Evolutionary conservation across 1,140 invertebrate genomes (phyloP), one percentile per base, ranked within the genome.

Genomic region (Listronotus bonariensis): DNA sequence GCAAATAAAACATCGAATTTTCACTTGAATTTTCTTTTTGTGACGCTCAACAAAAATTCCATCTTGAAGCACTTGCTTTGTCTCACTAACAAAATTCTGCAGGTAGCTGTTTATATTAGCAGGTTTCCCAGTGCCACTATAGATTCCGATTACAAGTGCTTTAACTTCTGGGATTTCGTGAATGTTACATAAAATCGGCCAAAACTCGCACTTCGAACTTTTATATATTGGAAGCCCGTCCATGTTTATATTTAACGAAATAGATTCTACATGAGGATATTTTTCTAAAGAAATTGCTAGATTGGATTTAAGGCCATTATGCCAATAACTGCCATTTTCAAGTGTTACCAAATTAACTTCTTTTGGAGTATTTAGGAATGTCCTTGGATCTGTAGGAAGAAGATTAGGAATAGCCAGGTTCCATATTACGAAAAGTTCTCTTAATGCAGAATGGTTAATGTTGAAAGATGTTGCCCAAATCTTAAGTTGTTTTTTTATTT

Each of bases 171-270:
- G 5, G 20, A 26, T 26, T 67, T 69, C 69, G 38, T 55, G 36
- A 49, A 68, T 72, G 15, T 69, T 71, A 40, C 51, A 68, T 9
- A 72, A 54, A 40, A 76, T 74, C 49, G 74, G 71, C 72, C 71
- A 74, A 66, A 74, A 73, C 46, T 65, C 59, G 49, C 49, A 43
- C 36, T 49, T 68, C 9, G 63, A 66, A 57, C 66, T 71, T 65
- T 73, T 75, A 57, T 65, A 65, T 11, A 74, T 58, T 32, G 69
- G 71, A 26, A 26, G 20, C 20, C n/a, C 20, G 20, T 26, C 20
- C 20, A 26, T 26, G 20, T 26, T 26, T 26, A 26, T 26, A 26
- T 26, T 26, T 26, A 26, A 26, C 20, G 20, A 26, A 26, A 26
- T 26, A 26, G 20, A 26, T 26, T 26, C 20, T 26, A 26, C 5